These are phyloP conservation scores for Sander vitreus DNA, from an alignment of 2,113 vertebrate genomes.

Conservation along the genomic window DNA sequence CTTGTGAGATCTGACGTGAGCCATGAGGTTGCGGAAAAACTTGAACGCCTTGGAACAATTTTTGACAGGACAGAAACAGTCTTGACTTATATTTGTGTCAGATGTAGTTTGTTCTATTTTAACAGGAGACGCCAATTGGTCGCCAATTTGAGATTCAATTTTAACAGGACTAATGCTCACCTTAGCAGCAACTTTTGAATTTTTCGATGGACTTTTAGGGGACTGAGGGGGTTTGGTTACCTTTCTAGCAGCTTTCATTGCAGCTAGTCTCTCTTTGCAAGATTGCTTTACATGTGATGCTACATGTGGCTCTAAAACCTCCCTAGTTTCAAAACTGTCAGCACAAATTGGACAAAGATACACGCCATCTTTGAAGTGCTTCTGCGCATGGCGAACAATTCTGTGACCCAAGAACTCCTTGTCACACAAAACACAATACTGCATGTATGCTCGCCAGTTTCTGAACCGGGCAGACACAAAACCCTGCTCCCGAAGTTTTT, in stretches of 20 bases:
- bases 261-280: slow-evolving; percentile 96
- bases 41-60: slow-evolving; percentile 98
- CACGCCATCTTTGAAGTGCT: slow-evolving; percentile 96
- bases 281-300: slow-evolving; percentile 98
- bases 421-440: slow-evolving; percentile 98
- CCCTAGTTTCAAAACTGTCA: slow-evolving; percentile 94
- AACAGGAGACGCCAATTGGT: slow-evolving; percentile 84
- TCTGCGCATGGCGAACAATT: slow-evolving; percentile 97
- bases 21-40: slow-evolving; percentile 98
- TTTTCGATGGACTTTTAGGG: slow-evolving; percentile 76
- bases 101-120: slow-evolving; percentile 89
- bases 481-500: slow-evolving; percentile 94
- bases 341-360: slow-evolving; percentile 98
- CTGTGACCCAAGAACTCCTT: slow-evolving; percentile 98
- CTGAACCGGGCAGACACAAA: slow-evolving; percentile 97
- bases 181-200: slow-evolving; percentile 84
- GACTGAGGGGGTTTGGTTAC: slow-evolving; percentile 78
- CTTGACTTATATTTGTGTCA: slow-evolving; percentile 90
- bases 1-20: slow-evolving; percentile 95
- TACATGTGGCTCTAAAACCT: slow-evolving; percentile 96
- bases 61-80: slow-evolving; percentile 95
- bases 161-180: slow-evolving; percentile 72
- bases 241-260: slow-evolving; percentile 94
- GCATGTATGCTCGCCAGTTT: slow-evolving; percentile 99
- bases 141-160: slow-evolving; percentile 83